These are phyloP conservation scores for human DNA, from an alignment of 2,113 vertebrate species.

Conservation along the genomic window GRCh38 chr7:72223001-72223500, in stretches of 20 bases:
- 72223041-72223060: too few relatives aligned
- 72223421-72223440: background rate
- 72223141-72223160: accelerated
- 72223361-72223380: accelerated
- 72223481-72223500: background rate
- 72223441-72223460: background rate
- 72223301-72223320: too few relatives aligned
- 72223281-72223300: too few relatives aligned
- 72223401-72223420: background rate
- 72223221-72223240: background rate
- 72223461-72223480: background rate
- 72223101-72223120: background rate
- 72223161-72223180: background rate
- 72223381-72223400: background rate
- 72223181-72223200: background rate
- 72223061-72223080: background rate
- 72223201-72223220: background rate
- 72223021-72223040: too few relatives aligned
- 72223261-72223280: background rate
- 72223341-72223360: background rate
- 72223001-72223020: too few relatives aligned
- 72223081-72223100: background rate
- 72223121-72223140: too few relatives aligned
- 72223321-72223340: background rate
- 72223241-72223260: background rate